Conservation (phyloP, 2,113 vertebrate genomes). For the Strigops habroptila region DNA sequence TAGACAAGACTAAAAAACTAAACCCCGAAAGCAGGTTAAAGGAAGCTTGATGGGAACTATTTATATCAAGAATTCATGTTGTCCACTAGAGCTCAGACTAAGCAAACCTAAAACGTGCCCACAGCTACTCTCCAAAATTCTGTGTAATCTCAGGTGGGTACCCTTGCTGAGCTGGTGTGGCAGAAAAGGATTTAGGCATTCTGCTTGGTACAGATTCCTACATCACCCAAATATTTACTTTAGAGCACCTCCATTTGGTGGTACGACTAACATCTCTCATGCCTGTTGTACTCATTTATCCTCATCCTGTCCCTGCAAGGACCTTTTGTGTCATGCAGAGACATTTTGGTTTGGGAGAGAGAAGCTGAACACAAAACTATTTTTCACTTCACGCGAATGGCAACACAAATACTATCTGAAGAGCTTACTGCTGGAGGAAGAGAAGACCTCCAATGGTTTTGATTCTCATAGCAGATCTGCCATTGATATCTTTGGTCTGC, state of each 20-base stretch:
- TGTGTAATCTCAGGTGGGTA: background rate
- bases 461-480: background rate
- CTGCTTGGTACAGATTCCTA: background rate
- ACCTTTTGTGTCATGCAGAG: background rate
- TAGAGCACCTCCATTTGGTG: background rate
- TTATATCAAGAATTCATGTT: background rate
- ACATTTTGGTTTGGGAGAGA: background rate
- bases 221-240: background rate
- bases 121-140: background rate
- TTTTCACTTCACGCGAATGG: background rate
- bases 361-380: background rate
- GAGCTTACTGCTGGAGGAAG: background rate
- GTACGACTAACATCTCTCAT: background rate
- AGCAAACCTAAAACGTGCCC: background rate
- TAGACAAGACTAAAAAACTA: background rate
- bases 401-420: background rate
- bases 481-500: background rate
- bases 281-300: fast-evolving
- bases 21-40: background rate
- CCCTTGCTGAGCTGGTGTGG: background rate
- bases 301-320: background rate
- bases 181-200: background rate
- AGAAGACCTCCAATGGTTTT: background rate
- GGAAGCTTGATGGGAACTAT: background rate
- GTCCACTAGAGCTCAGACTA: background rate